A percentile compares a stretch with the other conserved stretches of the same genome.
These are phyloP conservation scores for Rhinichthys osculus DNA, from an alignment of 2,797 vertebrate species.

Conservation along the genomic window DNA sequence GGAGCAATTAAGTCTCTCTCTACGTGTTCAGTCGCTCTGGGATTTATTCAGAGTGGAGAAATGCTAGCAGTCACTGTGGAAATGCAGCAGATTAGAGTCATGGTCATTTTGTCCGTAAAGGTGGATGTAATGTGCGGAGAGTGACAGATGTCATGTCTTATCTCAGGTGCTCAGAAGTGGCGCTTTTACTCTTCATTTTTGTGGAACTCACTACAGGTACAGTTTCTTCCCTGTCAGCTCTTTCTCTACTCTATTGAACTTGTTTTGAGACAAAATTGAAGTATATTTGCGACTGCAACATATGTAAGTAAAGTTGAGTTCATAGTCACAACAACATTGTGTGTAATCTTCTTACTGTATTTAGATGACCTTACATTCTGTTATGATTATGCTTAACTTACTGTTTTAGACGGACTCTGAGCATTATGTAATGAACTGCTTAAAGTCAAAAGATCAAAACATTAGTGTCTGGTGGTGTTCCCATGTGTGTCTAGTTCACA, in stretches of 20 bases:
- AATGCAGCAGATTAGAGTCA: constrained; percentile 50
- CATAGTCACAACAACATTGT: neutral
- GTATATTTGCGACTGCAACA: neutral
- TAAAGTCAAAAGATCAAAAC: constrained; percentile 49
- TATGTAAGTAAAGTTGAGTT: constrained; percentile 5
- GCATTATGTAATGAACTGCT: constrained; percentile 42
- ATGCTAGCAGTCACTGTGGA: constrained; percentile 51
- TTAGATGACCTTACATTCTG: constrained; percentile 5
- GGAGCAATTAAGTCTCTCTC: constrained; percentile 67
- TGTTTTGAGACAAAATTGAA: neutral
- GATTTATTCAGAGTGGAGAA: constrained; percentile 57
- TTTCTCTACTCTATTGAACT: constrained; percentile 2
- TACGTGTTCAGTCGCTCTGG: constrained; percentile 60
- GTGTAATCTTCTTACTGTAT: constrained; percentile 15
- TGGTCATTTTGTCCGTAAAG: constrained; percentile 47
- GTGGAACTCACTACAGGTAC: constrained; percentile 79
- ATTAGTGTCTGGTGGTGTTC: constrained; percentile 10
- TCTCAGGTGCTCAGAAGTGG: constrained; percentile 72
- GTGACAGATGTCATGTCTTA: constrained; percentile 75
- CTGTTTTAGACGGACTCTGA: constrained; percentile 45
- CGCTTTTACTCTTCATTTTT: constrained; percentile 75
- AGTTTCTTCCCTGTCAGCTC: neutral
- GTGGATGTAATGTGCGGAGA: constrained; percentile 53
- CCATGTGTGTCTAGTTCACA: neutral
- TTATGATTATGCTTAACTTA: constrained; percentile 28